Evolutionary conservation across 2,888 invertebrate genomes (phyloP).

Genomic region (Dolichomitus sp.): DNA sequence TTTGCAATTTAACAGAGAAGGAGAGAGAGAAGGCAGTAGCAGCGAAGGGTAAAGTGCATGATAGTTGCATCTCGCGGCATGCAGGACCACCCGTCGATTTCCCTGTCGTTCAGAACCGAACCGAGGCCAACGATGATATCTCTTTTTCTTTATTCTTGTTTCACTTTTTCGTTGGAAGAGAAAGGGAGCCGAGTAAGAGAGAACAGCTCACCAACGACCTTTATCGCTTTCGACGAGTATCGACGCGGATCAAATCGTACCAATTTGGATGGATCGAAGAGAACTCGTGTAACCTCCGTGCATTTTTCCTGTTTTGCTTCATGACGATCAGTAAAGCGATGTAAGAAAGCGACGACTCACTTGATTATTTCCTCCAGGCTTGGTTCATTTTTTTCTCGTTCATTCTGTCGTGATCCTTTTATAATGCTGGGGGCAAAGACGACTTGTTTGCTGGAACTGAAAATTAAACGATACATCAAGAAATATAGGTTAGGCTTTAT

Average conservation of each 20-base stretch:
- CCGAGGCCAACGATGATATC: conserved; percentile 16
- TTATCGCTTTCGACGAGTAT: conserved; percentile 30
- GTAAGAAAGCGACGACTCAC: too few species aligned
- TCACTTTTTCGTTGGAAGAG: conserved; percentile 1
- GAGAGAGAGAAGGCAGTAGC: not conserved
- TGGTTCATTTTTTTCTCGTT: not conserved
- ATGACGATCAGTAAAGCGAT: not conserved
- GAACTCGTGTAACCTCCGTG: conserved; percentile 14
- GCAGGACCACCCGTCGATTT: conserved; percentile 43
- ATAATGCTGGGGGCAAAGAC: too few species aligned
- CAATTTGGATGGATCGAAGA: conserved; percentile 13
- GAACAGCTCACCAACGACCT: conserved; percentile 13
- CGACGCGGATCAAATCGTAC: conserved; percentile 23
- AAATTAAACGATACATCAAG: too few species aligned
- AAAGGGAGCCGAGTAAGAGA: not conserved
- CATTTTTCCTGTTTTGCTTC: conserved; percentile 1
- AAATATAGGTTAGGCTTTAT: too few species aligned
- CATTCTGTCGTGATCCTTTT: not conserved
- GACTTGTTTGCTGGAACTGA: too few species aligned
- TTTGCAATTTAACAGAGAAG: conserved; percentile 49
- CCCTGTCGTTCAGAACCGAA: conserved; percentile 44
- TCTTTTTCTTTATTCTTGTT: not conserved
- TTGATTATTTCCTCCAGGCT: too few species aligned
- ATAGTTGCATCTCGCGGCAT: conserved; percentile 8
- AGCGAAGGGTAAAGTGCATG: conserved; percentile 1